phyloP scores from a whole-genome alignment of 2,113 vertebrate species.

The Melanerpes aurifrons region DNA sequence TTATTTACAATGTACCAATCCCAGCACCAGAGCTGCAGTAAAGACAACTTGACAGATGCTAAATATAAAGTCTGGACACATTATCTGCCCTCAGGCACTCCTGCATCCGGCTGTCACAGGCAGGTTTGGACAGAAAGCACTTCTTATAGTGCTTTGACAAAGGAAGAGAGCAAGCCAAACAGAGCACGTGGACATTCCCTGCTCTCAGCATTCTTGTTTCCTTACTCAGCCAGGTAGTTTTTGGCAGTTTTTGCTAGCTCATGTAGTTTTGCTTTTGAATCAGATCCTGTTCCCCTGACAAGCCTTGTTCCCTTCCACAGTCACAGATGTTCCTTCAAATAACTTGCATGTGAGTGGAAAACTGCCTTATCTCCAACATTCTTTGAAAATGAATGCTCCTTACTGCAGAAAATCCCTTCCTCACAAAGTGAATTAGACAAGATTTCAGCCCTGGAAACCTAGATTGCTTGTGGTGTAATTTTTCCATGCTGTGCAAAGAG shows the following conservation, averaged over 20 bases:
- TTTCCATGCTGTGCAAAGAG: not conserved
- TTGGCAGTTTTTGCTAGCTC: slow-evolving; percentile 12
- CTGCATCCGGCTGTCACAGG: not conserved
- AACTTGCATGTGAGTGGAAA: not conserved
- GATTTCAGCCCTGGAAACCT: not conserved
- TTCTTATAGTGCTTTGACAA: not conserved
- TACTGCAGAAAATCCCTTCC: not conserved
- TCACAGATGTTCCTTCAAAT: not conserved
- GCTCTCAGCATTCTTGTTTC: slow-evolving; percentile 3
- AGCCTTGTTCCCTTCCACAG: not conserved
- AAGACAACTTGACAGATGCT: not conserved
- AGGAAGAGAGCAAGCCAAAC: not conserved
- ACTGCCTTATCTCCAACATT: slow-evolving; percentile 33
- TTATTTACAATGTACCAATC: slow-evolving; percentile 5
- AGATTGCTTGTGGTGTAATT: not conserved
- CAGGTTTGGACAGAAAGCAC: not conserved
- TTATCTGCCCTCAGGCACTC: fast-evolving
- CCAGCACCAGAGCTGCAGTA: not conserved
- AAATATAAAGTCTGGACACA: not conserved
- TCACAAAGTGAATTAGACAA: not conserved
- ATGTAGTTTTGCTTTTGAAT: slow-evolving; percentile 24
- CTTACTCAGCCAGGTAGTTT: slow-evolving; percentile 52
- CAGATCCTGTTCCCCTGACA: slow-evolving; percentile 23
- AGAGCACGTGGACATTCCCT: not conserved
- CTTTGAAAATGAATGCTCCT: not conserved